Conservation (phyloP, 2,113 vertebrate species). For the Anarhynchus alexandrinus region DNA sequence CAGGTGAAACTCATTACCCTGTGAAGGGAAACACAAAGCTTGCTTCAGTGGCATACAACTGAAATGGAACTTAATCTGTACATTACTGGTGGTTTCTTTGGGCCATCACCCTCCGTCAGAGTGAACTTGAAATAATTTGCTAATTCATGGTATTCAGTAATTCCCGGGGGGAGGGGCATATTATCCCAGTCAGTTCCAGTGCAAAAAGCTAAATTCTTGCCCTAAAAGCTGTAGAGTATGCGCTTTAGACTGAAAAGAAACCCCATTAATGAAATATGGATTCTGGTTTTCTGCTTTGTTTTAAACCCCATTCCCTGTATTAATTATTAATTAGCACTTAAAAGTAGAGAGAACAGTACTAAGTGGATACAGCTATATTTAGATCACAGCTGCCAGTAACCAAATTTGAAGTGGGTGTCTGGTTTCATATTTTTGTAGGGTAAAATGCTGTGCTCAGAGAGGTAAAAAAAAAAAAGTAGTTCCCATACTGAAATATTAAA, state of each 20-base stretch:
- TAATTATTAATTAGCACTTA: constrained; percentile 49
- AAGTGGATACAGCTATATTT: constrained; percentile 44
- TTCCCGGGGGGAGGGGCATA: not conserved
- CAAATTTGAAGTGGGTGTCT: constrained; percentile 16
- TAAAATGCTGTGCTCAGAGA: not conserved
- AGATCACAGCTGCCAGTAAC: constrained; percentile 50
- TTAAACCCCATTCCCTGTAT: not conserved
- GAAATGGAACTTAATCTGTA: not conserved
- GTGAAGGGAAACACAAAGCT: constrained; percentile 33
- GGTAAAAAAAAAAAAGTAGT: not conserved
- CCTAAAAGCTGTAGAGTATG: not conserved
- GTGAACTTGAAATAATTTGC: not conserved
- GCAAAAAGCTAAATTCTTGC: not conserved
- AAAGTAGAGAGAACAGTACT: not conserved
- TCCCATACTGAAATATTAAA: constrained; percentile 19
- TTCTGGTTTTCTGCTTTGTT: not conserved
- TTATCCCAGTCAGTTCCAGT: not conserved
- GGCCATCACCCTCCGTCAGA: not conserved
- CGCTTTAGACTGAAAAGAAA: not conserved
- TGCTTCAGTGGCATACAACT: not conserved
- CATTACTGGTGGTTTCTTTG: not conserved
- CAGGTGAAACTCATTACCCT: not conserved
- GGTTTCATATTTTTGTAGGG: constrained; percentile 9
- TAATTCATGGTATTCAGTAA: not conserved
- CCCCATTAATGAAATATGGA: not conserved